Evolutionary conservation across 1,140 invertebrate species (phyloP), one percentile per base, ranked within the genome.

Genomic region (Lasioglossum baleicum): DNA sequence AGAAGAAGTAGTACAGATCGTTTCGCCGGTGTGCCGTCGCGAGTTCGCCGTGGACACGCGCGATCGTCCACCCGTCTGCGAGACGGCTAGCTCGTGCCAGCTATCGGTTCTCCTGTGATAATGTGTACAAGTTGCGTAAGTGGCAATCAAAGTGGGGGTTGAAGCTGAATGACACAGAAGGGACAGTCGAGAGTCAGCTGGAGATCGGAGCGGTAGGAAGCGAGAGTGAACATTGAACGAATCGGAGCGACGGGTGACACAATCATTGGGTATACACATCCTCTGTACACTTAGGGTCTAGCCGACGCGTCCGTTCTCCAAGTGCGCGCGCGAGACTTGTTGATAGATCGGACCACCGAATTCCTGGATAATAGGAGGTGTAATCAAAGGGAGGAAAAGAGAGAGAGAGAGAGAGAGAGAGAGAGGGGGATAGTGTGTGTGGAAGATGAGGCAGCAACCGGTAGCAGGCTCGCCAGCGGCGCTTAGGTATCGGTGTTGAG

Each of bases 161-260:
- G 48, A 68, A 68, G 56, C 64, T 58, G 20, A 71, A 64, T 53
- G 65, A 77, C 76, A 79, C 51, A 63, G 72, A 71, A 76, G 70
- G 65, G 78, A 31, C 75, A 35, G 73, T 64, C 74, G 71, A 84
- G 53, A 66, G 69, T 68, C 61, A 60, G n/a, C 20, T 13, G 61
- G 31, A 63, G 75, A 51, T 10, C 48, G 40, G 76, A 65, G 70
- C 60, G 58, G 69, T 65, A 74, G 63, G 51, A 70, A 42, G 89
- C 90, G 88, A 88, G 90, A 91, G 87, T 91, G 56, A 88, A 90
- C 87, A 90, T 63, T 75, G 66, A 74, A 69, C 44, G 44, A 17
- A 53, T 44, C 22, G 53, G 51, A 63, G 64, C 58, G 51, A 53
- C 51, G 51, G 15, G 5, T 15, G 44, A 48, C 44, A 35, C 35